Evolutionary conservation across 2,888 invertebrate species (phyloP).

Genomic region (Eumerus sabulonum): DNA sequence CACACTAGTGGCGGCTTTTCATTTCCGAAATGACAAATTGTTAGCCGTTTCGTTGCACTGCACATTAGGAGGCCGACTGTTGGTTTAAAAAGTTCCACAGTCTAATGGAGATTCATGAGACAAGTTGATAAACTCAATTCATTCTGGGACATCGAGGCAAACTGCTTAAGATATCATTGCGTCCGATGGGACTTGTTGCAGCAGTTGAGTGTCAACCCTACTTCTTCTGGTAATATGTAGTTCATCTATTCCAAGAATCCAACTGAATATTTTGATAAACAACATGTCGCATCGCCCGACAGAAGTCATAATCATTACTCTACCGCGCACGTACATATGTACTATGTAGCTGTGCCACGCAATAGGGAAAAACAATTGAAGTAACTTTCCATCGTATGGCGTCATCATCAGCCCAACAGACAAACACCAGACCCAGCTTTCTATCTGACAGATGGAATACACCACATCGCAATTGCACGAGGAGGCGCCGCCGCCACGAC

Average conservation of each 20-base stretch:
- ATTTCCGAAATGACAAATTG: constrained; percentile 66
- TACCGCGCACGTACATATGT: constrained; percentile 19
- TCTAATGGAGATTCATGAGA: constrained; percentile 47
- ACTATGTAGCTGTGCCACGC: constrained; percentile 27
- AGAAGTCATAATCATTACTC: constrained; percentile 77
- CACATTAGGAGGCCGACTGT: constrained; percentile 57
- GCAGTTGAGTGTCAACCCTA: too few relatives aligned
- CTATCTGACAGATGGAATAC: constrained; percentile 58
- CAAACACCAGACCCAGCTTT: constrained; percentile 48
- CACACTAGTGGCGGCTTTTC: constrained; percentile 56
- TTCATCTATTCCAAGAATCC: too few relatives aligned
- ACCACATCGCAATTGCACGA: constrained; percentile 14
- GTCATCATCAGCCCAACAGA: constrained; percentile 44
- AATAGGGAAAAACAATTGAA: constrained; percentile 60
- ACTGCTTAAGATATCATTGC: too few relatives aligned
- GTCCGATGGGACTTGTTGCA: too few relatives aligned
- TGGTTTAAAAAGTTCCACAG: constrained; percentile 29
- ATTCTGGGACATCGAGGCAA: too few relatives aligned
- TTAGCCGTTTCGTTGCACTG: constrained; percentile 67
- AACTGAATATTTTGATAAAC: constrained; percentile 75
- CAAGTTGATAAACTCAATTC: constrained; percentile 28
- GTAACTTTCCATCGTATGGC: constrained; percentile 31
- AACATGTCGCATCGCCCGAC: constrained; percentile 78
- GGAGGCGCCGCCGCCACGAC: constrained; percentile 54
- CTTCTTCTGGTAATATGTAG: too few relatives aligned